Evolutionary conservation across 2,797 vertebrate genomes (phyloP).

Genomic region (Syngnathus acus): DNA sequence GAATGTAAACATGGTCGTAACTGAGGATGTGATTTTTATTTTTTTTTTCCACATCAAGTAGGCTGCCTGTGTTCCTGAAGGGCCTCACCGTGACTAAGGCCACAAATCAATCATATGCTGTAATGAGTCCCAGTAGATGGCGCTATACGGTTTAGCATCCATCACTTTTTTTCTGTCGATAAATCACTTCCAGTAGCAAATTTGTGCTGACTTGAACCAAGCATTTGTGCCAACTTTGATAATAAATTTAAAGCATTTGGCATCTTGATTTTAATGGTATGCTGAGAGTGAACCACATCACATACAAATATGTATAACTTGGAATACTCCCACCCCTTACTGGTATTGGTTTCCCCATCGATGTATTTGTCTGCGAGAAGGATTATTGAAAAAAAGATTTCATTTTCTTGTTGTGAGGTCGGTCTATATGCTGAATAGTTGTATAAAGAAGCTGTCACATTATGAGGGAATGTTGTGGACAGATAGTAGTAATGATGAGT

Average conservation of each 20-base stretch:
- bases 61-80: neutral
- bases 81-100: neutral
- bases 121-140: constrained; percentile 37
- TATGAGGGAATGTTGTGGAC: neutral
- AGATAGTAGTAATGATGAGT: too few species aligned
- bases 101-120: constrained; percentile 11
- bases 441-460: neutral
- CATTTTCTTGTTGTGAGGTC: neutral
- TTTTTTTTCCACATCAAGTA: neutral
- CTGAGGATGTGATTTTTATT: neutral
- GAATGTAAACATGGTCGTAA: neutral
- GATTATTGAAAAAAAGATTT: neutral
- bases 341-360: too few species aligned
- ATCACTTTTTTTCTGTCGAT: neutral
- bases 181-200: neutral
- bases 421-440: neutral
- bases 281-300: neutral
- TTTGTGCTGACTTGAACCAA: neutral
- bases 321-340: too few species aligned
- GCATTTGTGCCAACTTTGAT: neutral
- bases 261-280: neutral
- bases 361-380: neutral
- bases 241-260: neutral
- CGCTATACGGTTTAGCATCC: constrained; percentile 25
- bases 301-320: too few species aligned